Conservation (phyloP, 2,888 invertebrate species). For the Oxytorus armatus region DNA sequence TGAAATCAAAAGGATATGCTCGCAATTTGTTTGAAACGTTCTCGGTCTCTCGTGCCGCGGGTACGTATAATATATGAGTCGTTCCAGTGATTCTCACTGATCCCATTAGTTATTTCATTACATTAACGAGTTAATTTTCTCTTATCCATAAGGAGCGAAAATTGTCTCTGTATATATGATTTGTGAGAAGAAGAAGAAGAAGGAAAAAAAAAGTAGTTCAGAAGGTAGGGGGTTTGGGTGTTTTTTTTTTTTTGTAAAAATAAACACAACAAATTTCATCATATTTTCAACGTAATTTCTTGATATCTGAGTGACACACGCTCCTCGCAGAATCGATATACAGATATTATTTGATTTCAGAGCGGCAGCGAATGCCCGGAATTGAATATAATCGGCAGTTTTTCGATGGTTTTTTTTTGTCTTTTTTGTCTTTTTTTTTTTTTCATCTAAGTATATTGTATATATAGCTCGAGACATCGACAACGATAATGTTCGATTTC, state of each 20-base stretch:
- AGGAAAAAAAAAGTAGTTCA: background rate
- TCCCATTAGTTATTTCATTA: slow-evolving; percentile 26
- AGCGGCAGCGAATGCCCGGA: slow-evolving; percentile 57
- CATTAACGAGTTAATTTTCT: slow-evolving; percentile 22
- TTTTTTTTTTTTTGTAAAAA: slow-evolving; percentile 1
- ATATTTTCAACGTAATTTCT: slow-evolving; percentile 65
- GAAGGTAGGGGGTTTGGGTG: background rate
- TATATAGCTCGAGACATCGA: slow-evolving; percentile 60
- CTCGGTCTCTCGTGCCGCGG: background rate
- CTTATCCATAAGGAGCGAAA: too few species aligned
- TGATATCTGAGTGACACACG: slow-evolving; percentile 62
- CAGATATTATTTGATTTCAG: slow-evolving; percentile 60
- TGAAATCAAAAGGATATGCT: slow-evolving; percentile 36
- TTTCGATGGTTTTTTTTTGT: slow-evolving; percentile 46
- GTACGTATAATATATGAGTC: slow-evolving; percentile 14
- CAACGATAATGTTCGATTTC: slow-evolving; percentile 31
- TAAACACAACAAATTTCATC: slow-evolving; percentile 27
- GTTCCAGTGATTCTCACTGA: background rate
- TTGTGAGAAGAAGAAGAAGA: too few species aligned
- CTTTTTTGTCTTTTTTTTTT: slow-evolving; percentile 13
- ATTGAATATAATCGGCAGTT: slow-evolving; percentile 67
- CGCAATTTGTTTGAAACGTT: slow-evolving; percentile 33
- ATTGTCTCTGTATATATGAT: too few species aligned
- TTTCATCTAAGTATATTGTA: slow-evolving; percentile 42
- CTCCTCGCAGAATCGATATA: slow-evolving; percentile 60